These are phyloP conservation scores for Apodemia duryi DNA, from an alignment of 2,888 invertebrate species.

Conservation along the genomic window DNA sequence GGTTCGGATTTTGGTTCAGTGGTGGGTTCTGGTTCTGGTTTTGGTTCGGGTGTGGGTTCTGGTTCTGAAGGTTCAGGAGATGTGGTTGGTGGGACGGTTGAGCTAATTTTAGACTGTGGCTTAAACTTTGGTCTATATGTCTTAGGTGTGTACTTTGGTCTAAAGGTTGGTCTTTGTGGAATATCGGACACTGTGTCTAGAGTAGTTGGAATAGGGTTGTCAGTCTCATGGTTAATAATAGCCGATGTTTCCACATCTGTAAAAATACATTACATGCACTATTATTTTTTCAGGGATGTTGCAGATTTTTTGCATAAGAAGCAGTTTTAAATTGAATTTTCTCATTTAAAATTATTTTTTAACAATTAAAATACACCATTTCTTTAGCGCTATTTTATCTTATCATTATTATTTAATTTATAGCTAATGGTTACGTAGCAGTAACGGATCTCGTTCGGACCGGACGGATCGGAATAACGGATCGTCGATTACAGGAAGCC, in stretches of 20 bases:
- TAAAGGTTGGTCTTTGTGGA: slow-evolving; percentile 24
- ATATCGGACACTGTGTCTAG: slow-evolving; percentile 40
- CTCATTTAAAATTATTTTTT: neutral
- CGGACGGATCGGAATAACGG: too few species aligned
- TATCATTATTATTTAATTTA: neutral
- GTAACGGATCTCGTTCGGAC: too few species aligned
- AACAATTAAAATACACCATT: neutral
- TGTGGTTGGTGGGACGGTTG: slow-evolving; percentile 51
- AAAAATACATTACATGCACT: slow-evolving; percentile 70
- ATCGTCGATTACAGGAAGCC: too few species aligned
- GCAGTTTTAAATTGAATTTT: neutral
- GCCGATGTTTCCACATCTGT: slow-evolving; percentile 72
- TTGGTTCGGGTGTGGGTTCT: slow-evolving; percentile 41
- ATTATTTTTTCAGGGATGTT: slow-evolving; percentile 48
- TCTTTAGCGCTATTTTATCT: too few species aligned
- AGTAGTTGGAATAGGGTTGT: slow-evolving; percentile 35
- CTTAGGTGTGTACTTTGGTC: slow-evolving; percentile 56
- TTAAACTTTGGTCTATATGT: slow-evolving; percentile 52
- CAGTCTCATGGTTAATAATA: slow-evolving; percentile 34
- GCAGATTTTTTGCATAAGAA: slow-evolving; percentile 32
- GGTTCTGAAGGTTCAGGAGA: slow-evolving; percentile 47
- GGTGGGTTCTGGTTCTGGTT: slow-evolving; percentile 45
- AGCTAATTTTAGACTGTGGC: slow-evolving; percentile 48
- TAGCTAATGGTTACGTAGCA: too few species aligned
- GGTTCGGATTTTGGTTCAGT: slow-evolving; percentile 40